A percentile compares a stretch with the other conserved stretches of the same genome.
Evolutionary conservation across 2,113 vertebrate species (phyloP).

Genomic region (Oryzias woworae): DNA sequence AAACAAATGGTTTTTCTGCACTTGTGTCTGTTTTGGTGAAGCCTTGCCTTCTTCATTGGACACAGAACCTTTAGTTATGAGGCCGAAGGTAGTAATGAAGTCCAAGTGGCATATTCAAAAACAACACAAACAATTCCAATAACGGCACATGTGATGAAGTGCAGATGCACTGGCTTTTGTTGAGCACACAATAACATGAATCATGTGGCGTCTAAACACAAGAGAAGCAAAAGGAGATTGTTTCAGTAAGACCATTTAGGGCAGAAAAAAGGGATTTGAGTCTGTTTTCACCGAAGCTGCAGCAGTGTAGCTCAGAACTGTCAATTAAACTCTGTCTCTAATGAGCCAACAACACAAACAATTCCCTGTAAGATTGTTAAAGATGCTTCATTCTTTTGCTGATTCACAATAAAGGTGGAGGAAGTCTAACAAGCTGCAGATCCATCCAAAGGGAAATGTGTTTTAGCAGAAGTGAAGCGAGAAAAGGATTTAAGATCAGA

Average conservation of each 20-base stretch:
- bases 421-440: conserved; percentile 24
- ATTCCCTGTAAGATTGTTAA: conserved; percentile 15
- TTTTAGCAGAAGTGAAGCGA: conserved; percentile 1
- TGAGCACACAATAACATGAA: conserved; percentile 17
- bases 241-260: neutral
- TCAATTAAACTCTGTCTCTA: conserved; percentile 35
- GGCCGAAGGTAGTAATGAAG: too few relatives aligned
- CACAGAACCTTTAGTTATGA: too few relatives aligned
- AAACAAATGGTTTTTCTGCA: too few relatives aligned
- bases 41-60: too few relatives aligned
- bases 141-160: too few relatives aligned
- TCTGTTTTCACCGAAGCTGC: conserved; percentile 25
- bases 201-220: conserved; percentile 8
- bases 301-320: conserved; percentile 10
- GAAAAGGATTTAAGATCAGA: neutral
- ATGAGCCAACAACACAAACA: conserved; percentile 37
- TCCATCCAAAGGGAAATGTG: conserved; percentile 7
- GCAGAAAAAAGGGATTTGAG: neutral
- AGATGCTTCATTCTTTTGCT: neutral
- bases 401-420: conserved; percentile 1
- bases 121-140: too few relatives aligned
- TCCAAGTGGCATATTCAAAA: too few relatives aligned
- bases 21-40: too few relatives aligned
- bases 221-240: conserved; percentile 1
- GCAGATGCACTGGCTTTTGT: neutral